Evolutionary conservation across 2,113 vertebrate genomes (phyloP).

Genomic region (Oreochromis niloticus): DNA sequence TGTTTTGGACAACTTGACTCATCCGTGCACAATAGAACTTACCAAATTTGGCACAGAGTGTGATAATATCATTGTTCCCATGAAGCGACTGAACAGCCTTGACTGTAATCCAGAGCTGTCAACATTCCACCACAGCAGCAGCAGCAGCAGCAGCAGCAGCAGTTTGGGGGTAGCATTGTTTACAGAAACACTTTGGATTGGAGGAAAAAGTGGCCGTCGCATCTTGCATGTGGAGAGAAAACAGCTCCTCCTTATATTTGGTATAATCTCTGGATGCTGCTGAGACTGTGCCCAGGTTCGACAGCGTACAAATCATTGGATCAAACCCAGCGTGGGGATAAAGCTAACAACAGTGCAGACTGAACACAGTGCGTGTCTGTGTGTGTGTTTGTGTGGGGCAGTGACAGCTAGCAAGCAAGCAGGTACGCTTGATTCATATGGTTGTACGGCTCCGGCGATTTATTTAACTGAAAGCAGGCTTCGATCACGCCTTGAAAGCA

Average conservation of each 20-base stretch:
- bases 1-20: constrained; percentile 42
- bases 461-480: neutral
- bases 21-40: constrained; percentile 41
- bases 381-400: neutral
- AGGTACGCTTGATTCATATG: neutral
- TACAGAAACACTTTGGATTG: constrained; percentile 55
- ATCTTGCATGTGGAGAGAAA: constrained; percentile 28
- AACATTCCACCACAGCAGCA: constrained; percentile 46
- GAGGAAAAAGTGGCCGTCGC: constrained; percentile 4
- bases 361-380: constrained; percentile 35
- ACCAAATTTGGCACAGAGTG: constrained; percentile 48
- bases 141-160: constrained; percentile 53
- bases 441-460: neutral
- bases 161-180: constrained; percentile 53
- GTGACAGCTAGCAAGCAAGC: neutral
- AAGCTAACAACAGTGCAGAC: constrained; percentile 60
- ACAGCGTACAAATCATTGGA: constrained; percentile 41
- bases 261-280: constrained; percentile 63
- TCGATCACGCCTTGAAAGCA: neutral
- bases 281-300: constrained; percentile 55
- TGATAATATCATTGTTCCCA: constrained; percentile 50
- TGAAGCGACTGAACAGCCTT: constrained; percentile 24
- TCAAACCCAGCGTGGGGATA: constrained; percentile 52
- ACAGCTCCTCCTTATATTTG: constrained; percentile 59
- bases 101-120: constrained; percentile 55